Base-by-base conservation (phyloP, 2,888 invertebrate genomes). In the Temnothorax unifasciatus region DNA sequence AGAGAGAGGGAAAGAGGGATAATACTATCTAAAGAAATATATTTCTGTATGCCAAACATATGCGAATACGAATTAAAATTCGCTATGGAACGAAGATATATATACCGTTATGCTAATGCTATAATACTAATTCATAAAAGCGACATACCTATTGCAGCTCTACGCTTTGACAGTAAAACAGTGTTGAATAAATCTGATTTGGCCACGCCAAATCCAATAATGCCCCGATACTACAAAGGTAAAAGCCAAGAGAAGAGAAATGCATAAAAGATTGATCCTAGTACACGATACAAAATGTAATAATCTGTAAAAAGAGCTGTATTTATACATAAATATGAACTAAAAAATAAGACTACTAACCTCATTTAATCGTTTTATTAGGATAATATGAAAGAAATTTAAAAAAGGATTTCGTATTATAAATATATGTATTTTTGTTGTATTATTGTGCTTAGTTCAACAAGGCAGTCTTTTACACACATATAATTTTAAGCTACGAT, bases 161-260 rank as follows among this genome's bases (percentile, higher is more conserved):
- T 44, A 25, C 8, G 44, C 44, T 74, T 74, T 41, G 41, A 59
- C 29, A 59, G 18, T 74, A 29, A n/a, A 59, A 61, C 44, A 59
- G 8, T 61, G 57, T 59, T 41, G 44, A n/a, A 44, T 44, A 59
- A 61, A 61, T 61, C 15, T 44, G 29, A 74, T 74, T 61, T 74
- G 29, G 34, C 18, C 6, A 18, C 29, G 18, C n/a, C 9, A 69
- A 69, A 69, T 69, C 2, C 41, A 73, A 59, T 29, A 44, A 74
- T 44, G 59, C 8, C 11, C 59, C 29, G 13, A 59, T 74, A n/a
- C 13, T 74, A 59, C 41, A 44, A 74, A 44, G 44, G 18, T 73
- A 73, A 61, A 44, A 44, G 41, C 8, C 13, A 44, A 41, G 11
- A 57, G n/a, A 29, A 59, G 50, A 69, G n/a, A 69, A 57, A 59